Conservation (phyloP, 2,113 vertebrate genomes). For the Thamnophis sirtalis region DNA sequence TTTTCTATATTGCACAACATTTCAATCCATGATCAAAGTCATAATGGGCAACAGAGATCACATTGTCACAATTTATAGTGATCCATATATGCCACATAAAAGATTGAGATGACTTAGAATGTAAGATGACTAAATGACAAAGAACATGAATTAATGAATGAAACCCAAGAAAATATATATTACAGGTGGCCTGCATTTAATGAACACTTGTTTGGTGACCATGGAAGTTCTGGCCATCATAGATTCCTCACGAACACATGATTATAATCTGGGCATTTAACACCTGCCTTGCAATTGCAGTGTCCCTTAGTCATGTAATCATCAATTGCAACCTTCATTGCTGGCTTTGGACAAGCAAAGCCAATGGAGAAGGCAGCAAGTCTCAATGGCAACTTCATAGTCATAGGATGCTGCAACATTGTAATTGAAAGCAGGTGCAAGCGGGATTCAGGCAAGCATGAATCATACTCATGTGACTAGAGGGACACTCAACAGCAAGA, state of each 20-base stretch:
- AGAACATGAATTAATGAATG: neutral
- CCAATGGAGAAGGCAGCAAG: neutral
- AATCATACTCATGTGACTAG: neutral
- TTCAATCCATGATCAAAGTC: neutral
- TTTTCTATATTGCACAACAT: neutral
- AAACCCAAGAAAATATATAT: neutral
- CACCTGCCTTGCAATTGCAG: neutral
- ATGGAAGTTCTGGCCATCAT: neutral
- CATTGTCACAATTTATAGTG: neutral
- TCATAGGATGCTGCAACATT: neutral
- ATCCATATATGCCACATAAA: neutral
- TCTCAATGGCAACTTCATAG: neutral
- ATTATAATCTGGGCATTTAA: neutral
- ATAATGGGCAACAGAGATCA: neutral
- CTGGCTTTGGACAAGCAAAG: neutral
- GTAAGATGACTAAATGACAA: neutral
- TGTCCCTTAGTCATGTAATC: neutral
- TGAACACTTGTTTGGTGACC: neutral
- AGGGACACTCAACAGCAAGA: neutral
- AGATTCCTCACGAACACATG: neutral
- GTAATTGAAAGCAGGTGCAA: neutral
- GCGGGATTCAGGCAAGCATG: too few species aligned
- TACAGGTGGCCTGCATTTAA: neutral
- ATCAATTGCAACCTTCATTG: neutral
- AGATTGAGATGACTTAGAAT: neutral